These are phyloP conservation scores for Pentalonia nigronervosa DNA, from an alignment of 1,140 invertebrate genomes.

Conservation along the genomic window DNA sequence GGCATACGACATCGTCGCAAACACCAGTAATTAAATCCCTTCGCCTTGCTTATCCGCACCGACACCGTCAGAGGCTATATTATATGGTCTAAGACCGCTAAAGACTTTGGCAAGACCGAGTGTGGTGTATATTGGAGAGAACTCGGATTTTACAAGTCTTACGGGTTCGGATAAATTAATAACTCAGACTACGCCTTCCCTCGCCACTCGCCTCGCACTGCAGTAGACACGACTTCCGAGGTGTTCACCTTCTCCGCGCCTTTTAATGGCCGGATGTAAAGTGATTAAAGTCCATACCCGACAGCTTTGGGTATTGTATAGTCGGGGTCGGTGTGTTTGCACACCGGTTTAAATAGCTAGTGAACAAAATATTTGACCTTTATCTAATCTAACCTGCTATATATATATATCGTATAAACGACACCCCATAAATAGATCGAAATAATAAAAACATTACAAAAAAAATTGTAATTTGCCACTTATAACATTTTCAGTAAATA, in stretches of 20 bases:
- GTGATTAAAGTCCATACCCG: constrained; percentile 20
- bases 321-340: not conserved
- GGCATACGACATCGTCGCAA: constrained; percentile 54
- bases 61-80: not conserved
- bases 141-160: constrained; percentile 43
- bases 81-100: constrained; percentile 48
- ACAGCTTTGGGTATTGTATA: not conserved
- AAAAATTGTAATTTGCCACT: not conserved
- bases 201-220: not conserved
- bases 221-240: constrained; percentile 3
- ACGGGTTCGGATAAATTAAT: constrained; percentile 51
- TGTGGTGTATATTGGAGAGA: not conserved
- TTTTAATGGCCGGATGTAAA: constrained; percentile 39
- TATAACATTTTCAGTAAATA: not conserved
- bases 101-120: constrained; percentile 25
- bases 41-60: not conserved
- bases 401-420: not conserved
- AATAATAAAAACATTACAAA: not conserved
- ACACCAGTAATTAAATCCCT: constrained; percentile 55
- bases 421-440: not conserved
- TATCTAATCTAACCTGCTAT: not conserved
- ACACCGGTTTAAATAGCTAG: constrained; percentile 25
- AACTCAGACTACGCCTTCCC: constrained; percentile 30
- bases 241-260: not conserved
- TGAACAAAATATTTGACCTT: constrained; percentile 32